These are phyloP conservation scores for Drosophila punjabiensis DNA, from an alignment of 1,140 invertebrate genomes.

Conservation along the genomic window DNA sequence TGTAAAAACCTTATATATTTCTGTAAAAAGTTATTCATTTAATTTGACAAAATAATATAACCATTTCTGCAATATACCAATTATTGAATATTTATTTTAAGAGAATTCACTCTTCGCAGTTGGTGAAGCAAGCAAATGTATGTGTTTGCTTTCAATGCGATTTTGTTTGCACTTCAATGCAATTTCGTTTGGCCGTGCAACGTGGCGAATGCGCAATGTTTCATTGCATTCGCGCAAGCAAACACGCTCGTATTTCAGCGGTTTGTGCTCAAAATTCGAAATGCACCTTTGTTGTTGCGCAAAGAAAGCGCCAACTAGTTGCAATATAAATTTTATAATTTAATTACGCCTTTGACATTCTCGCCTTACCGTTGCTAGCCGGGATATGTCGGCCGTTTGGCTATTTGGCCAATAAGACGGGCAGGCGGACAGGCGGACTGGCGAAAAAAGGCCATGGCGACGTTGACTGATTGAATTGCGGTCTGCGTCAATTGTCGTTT, in stretches of 20 bases:
- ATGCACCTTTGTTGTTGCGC: constrained; percentile 42
- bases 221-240: constrained; percentile 17
- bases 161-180: constrained; percentile 41
- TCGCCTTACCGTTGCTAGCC: background rate
- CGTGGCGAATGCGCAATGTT: constrained; percentile 70
- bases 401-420: constrained; percentile 52
- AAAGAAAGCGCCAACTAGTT: constrained; percentile 48
- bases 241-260: background rate
- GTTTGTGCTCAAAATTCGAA: constrained; percentile 48
- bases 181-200: constrained; percentile 44
- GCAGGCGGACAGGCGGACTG: constrained; percentile 9
- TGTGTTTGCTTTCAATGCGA: constrained; percentile 36
- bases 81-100: background rate
- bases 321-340: constrained; percentile 74
- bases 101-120: constrained; percentile 5
- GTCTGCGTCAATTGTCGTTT: constrained; percentile 41
- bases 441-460: constrained; percentile 44
- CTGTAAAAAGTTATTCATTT: no score
- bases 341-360: constrained; percentile 52
- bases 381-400: constrained; percentile 34
- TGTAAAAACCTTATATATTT: background rate
- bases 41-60: background rate
- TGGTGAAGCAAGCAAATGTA: background rate
- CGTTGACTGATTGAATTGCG: constrained; percentile 69
- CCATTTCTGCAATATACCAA: background rate